Percentiles rank a stretch among this genome's conserved stretches.
Conservation (phyloP, 2,888 invertebrate genomes). For the Coelogynopora nodosa region DNA sequence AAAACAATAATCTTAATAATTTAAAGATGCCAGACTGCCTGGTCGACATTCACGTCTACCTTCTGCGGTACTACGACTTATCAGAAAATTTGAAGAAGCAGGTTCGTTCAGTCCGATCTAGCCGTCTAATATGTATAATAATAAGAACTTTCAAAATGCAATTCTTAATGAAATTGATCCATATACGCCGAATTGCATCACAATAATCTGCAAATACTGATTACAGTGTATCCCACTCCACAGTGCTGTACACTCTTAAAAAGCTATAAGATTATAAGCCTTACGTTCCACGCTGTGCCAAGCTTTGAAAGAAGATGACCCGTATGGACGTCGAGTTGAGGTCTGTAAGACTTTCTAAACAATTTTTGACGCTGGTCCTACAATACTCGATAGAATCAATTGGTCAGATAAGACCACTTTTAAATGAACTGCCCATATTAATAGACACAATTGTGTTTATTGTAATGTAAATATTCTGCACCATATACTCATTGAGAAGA, state of each 20-base stretch:
- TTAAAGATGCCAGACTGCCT: not conserved
- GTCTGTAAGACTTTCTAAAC: not conserved
- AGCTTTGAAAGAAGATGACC: not conserved
- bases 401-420: not conserved
- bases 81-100: not conserved
- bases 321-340: not conserved
- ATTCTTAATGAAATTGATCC: not conserved
- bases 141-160: not conserved
- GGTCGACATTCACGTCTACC: not conserved
- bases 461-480: not conserved
- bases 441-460: not conserved
- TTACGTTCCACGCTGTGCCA: not conserved
- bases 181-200: not conserved
- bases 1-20: too few species aligned
- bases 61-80: not conserved
- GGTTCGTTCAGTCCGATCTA: too few species aligned
- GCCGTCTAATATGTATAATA: too few species aligned
- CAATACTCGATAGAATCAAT: not conserved
- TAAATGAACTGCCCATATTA: not conserved
- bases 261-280: not conserved
- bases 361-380: not conserved
- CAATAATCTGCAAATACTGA: not conserved
- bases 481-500: not conserved
- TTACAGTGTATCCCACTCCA: not conserved
- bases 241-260: not conserved